phyloP scores from a whole-genome alignment of 2,888 invertebrate genomes.

The Blomia tropicalis region DNA sequence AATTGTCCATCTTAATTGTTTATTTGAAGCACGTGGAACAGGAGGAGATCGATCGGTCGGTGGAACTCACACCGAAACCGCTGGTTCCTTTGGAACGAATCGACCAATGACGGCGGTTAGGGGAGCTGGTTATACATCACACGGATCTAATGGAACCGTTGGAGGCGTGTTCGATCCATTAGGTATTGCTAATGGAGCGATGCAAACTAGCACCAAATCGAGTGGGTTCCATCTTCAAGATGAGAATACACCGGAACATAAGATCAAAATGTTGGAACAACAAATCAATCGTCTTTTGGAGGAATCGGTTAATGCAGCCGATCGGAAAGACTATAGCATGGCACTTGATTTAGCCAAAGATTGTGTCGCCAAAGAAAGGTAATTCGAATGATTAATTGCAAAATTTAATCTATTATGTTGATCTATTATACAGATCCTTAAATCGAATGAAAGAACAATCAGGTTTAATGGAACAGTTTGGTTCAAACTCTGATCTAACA shows the following conservation, averaged over 20 bases:
- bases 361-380: conserved; percentile 67
- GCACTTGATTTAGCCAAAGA: conserved; percentile 62
- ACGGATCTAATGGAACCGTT: conserved; percentile 26
- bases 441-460: conserved; percentile 73
- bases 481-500: conserved; percentile 21
- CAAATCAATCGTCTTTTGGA: conserved; percentile 77
- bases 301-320: conserved; percentile 61
- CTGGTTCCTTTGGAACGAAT: no score
- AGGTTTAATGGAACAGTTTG: conserved; percentile 47
- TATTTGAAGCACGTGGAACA: neutral
- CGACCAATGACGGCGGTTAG: conserved; percentile 92
- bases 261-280: conserved; percentile 68
- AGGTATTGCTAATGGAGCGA: conserved; percentile 46
- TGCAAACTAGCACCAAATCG: conserved; percentile 27
- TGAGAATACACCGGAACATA: conserved; percentile 54
- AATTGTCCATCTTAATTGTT: conserved; percentile 29
- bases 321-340: conserved; percentile 44
- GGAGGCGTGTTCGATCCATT: conserved; percentile 52
- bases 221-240: conserved; percentile 28
- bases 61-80: conserved; percentile 1
- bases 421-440: conserved; percentile 50
- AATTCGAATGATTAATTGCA: neutral
- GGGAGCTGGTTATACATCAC: conserved; percentile 83
- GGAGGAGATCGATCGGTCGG: neutral
- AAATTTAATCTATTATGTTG: neutral